Conservation (phyloP, 2,797 vertebrate species). For the Eurystomus glaucurus region DNA sequence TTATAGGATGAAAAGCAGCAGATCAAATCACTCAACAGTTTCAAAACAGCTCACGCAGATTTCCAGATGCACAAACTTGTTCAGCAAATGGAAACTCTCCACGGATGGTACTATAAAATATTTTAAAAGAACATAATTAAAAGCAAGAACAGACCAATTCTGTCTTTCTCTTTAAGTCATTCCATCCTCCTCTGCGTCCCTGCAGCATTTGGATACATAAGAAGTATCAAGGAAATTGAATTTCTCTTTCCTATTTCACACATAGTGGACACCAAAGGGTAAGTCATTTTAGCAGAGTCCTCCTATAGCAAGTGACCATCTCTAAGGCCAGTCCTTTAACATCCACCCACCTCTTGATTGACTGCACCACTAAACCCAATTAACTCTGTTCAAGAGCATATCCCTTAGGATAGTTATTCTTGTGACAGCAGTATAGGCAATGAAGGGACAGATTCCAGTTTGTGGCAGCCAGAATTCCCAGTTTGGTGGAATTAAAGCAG, state of each 20-base stretch:
- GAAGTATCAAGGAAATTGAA: not conserved
- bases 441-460: not conserved
- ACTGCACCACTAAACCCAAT: rapidly evolving
- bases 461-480: not conserved
- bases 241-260: not conserved
- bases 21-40: not conserved
- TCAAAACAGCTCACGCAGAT: not conserved
- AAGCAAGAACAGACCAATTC: not conserved
- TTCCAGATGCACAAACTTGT: not conserved
- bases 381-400: not conserved
- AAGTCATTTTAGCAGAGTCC: not conserved
- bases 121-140: not conserved
- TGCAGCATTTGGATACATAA: not conserved
- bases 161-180: not conserved
- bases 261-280: not conserved
- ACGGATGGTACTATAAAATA: not conserved
- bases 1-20: not conserved
- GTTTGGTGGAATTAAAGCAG: not conserved
- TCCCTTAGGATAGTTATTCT: rapidly evolving
- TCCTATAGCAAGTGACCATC: not conserved
- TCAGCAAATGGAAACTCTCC: not conserved
- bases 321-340: not conserved
- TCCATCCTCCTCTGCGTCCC: not conserved
- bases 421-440: not conserved
- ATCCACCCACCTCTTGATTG: rapidly evolving